Evolutionary conservation across 2,888 invertebrate species (phyloP).

Genomic region (Caenorhabditis macrosperma): DNA sequence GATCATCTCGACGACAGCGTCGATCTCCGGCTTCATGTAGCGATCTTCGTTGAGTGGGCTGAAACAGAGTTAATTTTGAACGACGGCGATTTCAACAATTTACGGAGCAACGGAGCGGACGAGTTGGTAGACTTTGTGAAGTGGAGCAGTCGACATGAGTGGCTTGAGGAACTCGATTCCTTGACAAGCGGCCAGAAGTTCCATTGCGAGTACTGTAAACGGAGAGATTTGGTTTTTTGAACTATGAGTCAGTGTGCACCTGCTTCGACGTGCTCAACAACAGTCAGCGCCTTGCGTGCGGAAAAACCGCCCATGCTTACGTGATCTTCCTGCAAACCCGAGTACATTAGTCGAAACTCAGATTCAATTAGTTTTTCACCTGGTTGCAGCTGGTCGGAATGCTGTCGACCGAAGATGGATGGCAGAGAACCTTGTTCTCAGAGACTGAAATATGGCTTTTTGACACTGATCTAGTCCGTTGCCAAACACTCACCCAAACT

Average conservation of each 20-base stretch:
- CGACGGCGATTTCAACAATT: conserved; percentile 62
- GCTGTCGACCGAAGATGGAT: conserved; percentile 85
- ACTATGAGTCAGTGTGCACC: conserved; percentile 74
- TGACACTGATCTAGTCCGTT: neutral
- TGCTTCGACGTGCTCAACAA: conserved; percentile 83
- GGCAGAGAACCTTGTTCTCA: conserved; percentile 86
- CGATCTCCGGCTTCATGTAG: conserved; percentile 85
- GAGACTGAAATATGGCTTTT: conserved; percentile 82
- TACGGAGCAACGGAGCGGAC: conserved; percentile 83
- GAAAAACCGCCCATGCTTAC: conserved; percentile 86
- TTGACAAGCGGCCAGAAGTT: conserved; percentile 85
- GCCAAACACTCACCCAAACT: conserved; percentile 82
- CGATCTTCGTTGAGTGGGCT: conserved; percentile 85
- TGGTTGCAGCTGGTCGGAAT: conserved; percentile 85
- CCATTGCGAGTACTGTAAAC: conserved; percentile 84
- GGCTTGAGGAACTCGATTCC: conserved; percentile 86
- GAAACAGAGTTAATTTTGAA: neutral
- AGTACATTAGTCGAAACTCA: neutral
- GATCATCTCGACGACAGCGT: conserved; percentile 83
- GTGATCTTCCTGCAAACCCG: conserved; percentile 83
- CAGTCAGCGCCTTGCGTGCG: conserved; percentile 84
- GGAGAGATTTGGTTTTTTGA: neutral
- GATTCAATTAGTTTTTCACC: conserved; percentile 40
- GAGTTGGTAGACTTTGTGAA: conserved; percentile 85
- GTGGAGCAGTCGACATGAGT: conserved; percentile 84